Conservation (phyloP, 2,797 vertebrate genomes). For the Podargus strigoides region DNA sequence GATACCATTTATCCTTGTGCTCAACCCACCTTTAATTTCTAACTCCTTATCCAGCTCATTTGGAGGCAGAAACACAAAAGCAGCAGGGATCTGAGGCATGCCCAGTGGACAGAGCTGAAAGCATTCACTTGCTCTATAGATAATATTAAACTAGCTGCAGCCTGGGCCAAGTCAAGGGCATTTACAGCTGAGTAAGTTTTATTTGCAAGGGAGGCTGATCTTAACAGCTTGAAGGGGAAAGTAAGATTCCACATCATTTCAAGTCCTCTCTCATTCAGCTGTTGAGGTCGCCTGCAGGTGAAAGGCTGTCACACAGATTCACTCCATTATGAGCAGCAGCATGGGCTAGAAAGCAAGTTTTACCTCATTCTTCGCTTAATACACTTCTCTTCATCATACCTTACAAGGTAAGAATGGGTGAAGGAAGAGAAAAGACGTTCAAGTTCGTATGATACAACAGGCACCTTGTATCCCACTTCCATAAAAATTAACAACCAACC, state of each 20-base stretch:
- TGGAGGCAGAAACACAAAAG: constrained; percentile 31
- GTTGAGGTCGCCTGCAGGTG: constrained; percentile 69
- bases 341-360: constrained; percentile 65
- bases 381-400: constrained; percentile 88
- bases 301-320: constrained; percentile 50
- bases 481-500: neutral
- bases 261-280: constrained; percentile 38
- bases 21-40: neutral
- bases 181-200: constrained; percentile 48
- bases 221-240: constrained; percentile 73
- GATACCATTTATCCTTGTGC: neutral
- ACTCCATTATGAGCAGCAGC: constrained; percentile 50
- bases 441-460: constrained; percentile 3
- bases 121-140: constrained; percentile 10
- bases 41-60: constrained; percentile 6
- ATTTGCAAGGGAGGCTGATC: constrained; percentile 66
- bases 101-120: constrained; percentile 56
- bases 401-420: constrained; percentile 75
- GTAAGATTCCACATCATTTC: neutral
- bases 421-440: constrained; percentile 53
- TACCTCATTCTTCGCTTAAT: constrained; percentile 89
- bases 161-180: constrained; percentile 47
- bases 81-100: constrained; percentile 63
- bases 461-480: neutral
- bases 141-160: constrained; percentile 57